A percentile compares a stretch with the other conserved stretches of the same genome.
These are phyloP conservation scores for Penaeus indicus DNA, from an alignment of 1,140 invertebrate genomes.

Conservation along the genomic window DNA sequence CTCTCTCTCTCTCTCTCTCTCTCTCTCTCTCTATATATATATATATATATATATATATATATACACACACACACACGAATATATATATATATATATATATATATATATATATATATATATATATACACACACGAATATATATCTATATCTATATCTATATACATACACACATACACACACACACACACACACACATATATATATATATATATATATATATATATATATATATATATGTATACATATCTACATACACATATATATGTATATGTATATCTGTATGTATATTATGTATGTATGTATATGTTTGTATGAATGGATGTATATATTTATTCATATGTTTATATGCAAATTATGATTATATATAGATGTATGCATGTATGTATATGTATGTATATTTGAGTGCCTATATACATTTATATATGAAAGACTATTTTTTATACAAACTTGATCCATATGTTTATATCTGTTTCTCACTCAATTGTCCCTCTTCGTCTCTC, in stretches of 20 bases:
- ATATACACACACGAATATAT: not conserved
- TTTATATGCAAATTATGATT: not conserved
- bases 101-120: conserved; percentile 19
- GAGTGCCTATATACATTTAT: not conserved
- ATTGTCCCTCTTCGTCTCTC: not conserved
- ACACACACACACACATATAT: not conserved
- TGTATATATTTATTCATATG: not conserved
- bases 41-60: too few relatives aligned
- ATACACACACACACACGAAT: too few relatives aligned
- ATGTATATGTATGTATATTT: not conserved
- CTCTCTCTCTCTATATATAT: too few relatives aligned
- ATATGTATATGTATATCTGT: not conserved
- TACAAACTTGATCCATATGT: not conserved
- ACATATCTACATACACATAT: not conserved
- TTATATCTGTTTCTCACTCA: not conserved
- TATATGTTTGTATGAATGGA: not conserved
- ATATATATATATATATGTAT: not conserved
- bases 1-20: too few relatives aligned
- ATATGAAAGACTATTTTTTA: not conserved
- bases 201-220: conserved; percentile 3
- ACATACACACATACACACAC: not conserved
- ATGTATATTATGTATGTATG: conserved; percentile 5
- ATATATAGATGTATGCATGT: conserved; percentile 8
- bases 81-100: too few relatives aligned
- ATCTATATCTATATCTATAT: not conserved